Percentiles rank a stretch among this genome's conserved stretches.
Evolutionary conservation across 1,140 invertebrate species (phyloP).

Genomic region (Cylas formicarius): DNA sequence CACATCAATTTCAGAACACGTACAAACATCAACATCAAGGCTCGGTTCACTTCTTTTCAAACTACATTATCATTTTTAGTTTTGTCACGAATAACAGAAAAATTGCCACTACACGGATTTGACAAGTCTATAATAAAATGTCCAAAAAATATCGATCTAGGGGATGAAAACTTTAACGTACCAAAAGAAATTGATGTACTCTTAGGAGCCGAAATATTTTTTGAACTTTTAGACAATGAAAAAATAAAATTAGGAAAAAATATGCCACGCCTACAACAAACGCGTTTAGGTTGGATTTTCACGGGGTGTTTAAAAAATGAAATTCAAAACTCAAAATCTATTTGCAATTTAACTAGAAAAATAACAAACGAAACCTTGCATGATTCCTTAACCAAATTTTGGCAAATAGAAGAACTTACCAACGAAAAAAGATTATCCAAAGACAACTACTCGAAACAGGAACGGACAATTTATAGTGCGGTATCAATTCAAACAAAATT

Average conservation of each 20-base stretch:
- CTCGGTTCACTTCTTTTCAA: conserved; percentile 5
- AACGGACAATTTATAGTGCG: too few species aligned
- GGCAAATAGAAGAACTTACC: too few species aligned
- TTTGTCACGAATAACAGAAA: conserved; percentile 2
- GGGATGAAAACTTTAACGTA: conserved; percentile 29
- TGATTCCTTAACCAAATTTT: too few species aligned
- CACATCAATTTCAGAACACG: not conserved
- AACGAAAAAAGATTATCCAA: too few species aligned
- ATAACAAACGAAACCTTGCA: too few species aligned
- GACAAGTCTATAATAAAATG: too few species aligned
- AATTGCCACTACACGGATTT: too few species aligned
- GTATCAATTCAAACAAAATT: too few species aligned
- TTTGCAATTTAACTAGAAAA: not conserved
- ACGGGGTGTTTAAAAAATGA: too few species aligned
- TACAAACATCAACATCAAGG: not conserved
- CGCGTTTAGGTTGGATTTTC: conserved; percentile 33
- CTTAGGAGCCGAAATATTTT: conserved; percentile 33
- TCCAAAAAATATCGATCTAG: too few species aligned
- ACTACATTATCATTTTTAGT: conserved; percentile 6
- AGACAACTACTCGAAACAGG: too few species aligned
- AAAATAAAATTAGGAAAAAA: conserved; percentile 23
- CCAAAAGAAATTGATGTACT: conserved; percentile 31
- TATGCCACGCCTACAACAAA: conserved; percentile 30
- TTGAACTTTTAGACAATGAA: conserved; percentile 31
- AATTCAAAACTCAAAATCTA: too few species aligned